Conservation (phyloP, 2,113 vertebrate species). For the Phocoena sinus region DNA sequence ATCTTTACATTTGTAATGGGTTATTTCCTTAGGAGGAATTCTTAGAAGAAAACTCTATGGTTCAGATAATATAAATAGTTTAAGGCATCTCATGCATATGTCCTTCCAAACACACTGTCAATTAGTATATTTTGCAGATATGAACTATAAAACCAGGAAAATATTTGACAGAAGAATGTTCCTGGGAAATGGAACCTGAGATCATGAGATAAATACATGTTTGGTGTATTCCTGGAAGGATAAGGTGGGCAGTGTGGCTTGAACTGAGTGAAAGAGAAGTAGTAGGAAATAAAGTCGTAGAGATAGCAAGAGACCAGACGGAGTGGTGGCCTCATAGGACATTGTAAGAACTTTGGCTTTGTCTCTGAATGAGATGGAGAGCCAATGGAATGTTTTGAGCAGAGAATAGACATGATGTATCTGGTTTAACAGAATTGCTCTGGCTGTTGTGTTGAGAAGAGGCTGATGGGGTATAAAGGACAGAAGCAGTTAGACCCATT, state of each 20-base stretch:
- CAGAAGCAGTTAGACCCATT: background rate
- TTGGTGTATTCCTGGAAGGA: background rate
- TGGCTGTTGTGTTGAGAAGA: background rate
- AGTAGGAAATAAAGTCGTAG: background rate
- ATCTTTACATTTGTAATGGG: background rate
- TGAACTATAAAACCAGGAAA: background rate
- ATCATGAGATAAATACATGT: background rate
- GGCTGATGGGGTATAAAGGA: background rate
- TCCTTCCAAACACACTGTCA: background rate
- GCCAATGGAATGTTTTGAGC: background rate
- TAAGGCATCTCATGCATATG: background rate
- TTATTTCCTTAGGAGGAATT: background rate
- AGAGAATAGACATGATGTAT: background rate
- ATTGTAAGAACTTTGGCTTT: background rate
- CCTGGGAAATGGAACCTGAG: background rate
- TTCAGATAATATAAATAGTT: background rate
- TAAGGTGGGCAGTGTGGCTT: background rate
- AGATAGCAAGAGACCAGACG: background rate
- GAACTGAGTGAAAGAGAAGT: background rate
- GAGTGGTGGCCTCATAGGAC: no score
- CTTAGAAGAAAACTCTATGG: background rate
- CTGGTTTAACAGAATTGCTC: background rate
- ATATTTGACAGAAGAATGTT: background rate
- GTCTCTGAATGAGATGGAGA: background rate
- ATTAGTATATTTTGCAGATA: background rate